Evolutionary conservation across 2,113 vertebrate species (phyloP).

Genomic region (Pitta sordida): DNA sequence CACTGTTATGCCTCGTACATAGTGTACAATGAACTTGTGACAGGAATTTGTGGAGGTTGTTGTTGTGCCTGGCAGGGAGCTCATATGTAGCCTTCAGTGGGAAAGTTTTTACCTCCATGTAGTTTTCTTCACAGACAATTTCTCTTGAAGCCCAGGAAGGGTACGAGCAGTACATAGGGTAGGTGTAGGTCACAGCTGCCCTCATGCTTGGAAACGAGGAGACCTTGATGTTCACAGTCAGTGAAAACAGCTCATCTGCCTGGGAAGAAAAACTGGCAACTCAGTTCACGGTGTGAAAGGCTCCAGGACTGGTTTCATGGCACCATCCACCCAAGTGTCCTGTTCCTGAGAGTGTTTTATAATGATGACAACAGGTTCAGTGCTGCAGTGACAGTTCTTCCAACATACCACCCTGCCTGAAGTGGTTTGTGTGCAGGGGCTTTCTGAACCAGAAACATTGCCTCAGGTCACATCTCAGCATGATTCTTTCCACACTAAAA

Average conservation of each 20-base stretch:
- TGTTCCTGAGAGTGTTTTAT: not conserved
- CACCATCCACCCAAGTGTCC: not conserved
- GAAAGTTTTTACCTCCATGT: conserved; percentile 53
- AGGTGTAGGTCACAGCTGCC: conserved; percentile 1
- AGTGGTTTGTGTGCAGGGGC: not conserved
- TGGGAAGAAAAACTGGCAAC: not conserved
- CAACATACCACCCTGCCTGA: not conserved
- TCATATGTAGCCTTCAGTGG: not conserved
- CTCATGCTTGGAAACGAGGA: conserved; percentile 34
- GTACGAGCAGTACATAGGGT: conserved; percentile 36
- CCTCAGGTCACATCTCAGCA: not conserved
- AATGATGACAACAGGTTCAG: not conserved
- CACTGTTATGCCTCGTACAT: not conserved
- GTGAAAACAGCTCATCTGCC: conserved; percentile 41
- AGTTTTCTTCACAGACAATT: conserved; percentile 59
- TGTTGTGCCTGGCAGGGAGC: not conserved
- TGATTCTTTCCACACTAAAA: not conserved
- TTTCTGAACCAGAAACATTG: not conserved
- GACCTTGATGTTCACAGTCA: conserved; percentile 43
- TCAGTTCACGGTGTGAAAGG: not conserved
- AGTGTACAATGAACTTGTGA: not conserved
- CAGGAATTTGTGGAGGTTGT: not conserved
- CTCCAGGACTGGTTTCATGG: not conserved
- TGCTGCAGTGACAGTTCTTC: not conserved
- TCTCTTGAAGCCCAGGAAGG: conserved; percentile 40